These are phyloP conservation scores for Oegoconia quadripuncta DNA, from an alignment of 2,888 invertebrate genomes.

Conservation along the genomic window DNA sequence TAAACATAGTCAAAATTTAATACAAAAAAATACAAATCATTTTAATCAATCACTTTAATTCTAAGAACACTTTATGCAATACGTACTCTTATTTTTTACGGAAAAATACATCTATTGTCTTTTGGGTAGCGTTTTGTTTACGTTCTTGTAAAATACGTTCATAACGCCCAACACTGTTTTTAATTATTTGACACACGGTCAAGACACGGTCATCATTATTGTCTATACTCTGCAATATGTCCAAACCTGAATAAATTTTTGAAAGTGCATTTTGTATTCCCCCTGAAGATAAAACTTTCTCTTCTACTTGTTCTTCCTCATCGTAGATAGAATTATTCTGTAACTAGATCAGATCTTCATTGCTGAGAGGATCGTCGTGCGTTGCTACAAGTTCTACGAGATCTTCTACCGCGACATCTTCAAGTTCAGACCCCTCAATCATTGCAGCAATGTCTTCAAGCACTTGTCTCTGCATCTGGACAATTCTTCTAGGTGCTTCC, in stretches of 20 bases:
- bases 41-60: too few species aligned
- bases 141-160: conserved; percentile 12
- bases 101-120: too few species aligned
- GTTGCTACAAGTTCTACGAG: conserved; percentile 19
- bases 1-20: too few species aligned
- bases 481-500: conserved; percentile 10
- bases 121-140: too few species aligned
- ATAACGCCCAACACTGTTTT: conserved; percentile 8
- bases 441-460: conserved; percentile 17
- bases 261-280: neutral
- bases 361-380: conserved; percentile 22
- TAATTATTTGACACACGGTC: conserved; percentile 9
- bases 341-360: conserved; percentile 21
- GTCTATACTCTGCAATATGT: conserved; percentile 11
- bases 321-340: conserved; percentile 20
- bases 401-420: conserved; percentile 20
- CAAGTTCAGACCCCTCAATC: conserved; percentile 20
- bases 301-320: conserved; percentile 22
- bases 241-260: conserved; percentile 10
- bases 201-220: conserved; percentile 4
- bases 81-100: too few species aligned
- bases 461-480: conserved; percentile 16
- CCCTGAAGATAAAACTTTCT: conserved; percentile 20
- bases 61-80: neutral
- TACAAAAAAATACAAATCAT: too few species aligned